Conservation (phyloP, 2,888 invertebrate species). For the Apoda limacodes region DNA sequence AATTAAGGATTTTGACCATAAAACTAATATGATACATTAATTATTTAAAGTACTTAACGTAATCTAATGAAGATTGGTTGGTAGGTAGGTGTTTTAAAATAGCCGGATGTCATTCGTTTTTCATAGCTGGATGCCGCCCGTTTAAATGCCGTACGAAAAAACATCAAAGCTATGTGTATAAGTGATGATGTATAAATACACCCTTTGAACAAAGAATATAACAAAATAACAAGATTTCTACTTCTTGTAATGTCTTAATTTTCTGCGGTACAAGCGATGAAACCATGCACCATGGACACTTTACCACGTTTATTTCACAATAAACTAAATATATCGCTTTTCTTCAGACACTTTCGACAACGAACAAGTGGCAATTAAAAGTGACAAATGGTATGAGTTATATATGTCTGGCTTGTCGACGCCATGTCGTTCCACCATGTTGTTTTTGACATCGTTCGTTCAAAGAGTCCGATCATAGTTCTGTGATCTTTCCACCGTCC, state of each 20-base stretch:
- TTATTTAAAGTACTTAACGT: too few species aligned
- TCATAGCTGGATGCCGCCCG: conserved; percentile 27
- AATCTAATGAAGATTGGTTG: too few species aligned
- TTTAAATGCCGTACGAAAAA: conserved; percentile 24
- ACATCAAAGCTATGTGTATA: conserved; percentile 36
- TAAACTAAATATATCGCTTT: conserved; percentile 60
- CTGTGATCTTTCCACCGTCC: conserved; percentile 48
- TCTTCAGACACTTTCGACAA: conserved; percentile 51
- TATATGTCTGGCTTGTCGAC: conserved; percentile 30
- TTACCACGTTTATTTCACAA: conserved; percentile 49
- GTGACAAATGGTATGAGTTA: conserved; percentile 64
- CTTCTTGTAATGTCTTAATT: conserved; percentile 49
- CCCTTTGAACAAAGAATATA: conserved; percentile 46
- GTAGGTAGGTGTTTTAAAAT: too few species aligned
- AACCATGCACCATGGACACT: conserved; percentile 17
- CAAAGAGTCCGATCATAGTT: conserved; percentile 28
- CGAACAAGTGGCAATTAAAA: conserved; percentile 65
- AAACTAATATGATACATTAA: too few species aligned
- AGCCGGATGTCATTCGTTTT: conserved; percentile 30
- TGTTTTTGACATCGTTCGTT: conserved; percentile 30
- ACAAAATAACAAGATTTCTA: conserved; percentile 28
- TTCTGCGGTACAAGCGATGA: conserved; percentile 19
- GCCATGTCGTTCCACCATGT: conserved; percentile 34
- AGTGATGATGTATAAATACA: conserved; percentile 35
- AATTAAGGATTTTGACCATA: too few species aligned